Percentiles rank a stretch among this genome's conserved stretches.
These are phyloP conservation scores for Macaria notata DNA, from an alignment of 2,888 invertebrate genomes.

Conservation along the genomic window DNA sequence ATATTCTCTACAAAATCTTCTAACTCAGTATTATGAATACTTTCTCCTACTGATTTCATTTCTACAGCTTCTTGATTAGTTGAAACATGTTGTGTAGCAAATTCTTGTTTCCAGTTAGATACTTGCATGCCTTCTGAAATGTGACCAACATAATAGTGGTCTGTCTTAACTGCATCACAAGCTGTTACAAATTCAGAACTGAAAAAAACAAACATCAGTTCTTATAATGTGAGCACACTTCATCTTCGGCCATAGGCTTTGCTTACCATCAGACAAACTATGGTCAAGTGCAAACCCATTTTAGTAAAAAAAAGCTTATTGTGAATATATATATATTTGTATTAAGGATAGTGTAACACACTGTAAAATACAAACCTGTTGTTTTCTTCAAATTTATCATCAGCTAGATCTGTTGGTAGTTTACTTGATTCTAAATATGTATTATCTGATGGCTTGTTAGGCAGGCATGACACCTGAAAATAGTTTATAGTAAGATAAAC, in stretches of 20 bases:
- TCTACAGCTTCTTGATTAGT: not conserved
- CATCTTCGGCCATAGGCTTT: too few relatives aligned
- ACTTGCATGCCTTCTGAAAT: too few relatives aligned
- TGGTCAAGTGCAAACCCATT: too few relatives aligned
- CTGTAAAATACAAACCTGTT: not conserved
- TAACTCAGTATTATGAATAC: not conserved
- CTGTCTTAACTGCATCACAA: not conserved
- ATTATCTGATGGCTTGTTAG: too few relatives aligned
- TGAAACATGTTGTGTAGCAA: too few relatives aligned
- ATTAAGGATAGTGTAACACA: not conserved
- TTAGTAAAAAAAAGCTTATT: not conserved
- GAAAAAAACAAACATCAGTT: not conserved
- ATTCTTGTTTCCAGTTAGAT: too few relatives aligned
- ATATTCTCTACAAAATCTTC: not conserved
- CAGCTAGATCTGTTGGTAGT: not conserved
- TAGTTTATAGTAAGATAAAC: too few relatives aligned
- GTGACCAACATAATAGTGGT: not conserved
- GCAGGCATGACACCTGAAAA: too few relatives aligned
- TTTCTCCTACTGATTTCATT: not conserved
- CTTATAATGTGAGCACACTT: too few relatives aligned
- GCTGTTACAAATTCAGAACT: not conserved
- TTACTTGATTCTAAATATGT: too few relatives aligned
- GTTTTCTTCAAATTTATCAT: not conserved
- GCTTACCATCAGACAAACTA: too few relatives aligned
- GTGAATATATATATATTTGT: not conserved